Base-by-base conservation (phyloP, 2,113 vertebrate genomes). In the Polyodon spathula region DNA sequence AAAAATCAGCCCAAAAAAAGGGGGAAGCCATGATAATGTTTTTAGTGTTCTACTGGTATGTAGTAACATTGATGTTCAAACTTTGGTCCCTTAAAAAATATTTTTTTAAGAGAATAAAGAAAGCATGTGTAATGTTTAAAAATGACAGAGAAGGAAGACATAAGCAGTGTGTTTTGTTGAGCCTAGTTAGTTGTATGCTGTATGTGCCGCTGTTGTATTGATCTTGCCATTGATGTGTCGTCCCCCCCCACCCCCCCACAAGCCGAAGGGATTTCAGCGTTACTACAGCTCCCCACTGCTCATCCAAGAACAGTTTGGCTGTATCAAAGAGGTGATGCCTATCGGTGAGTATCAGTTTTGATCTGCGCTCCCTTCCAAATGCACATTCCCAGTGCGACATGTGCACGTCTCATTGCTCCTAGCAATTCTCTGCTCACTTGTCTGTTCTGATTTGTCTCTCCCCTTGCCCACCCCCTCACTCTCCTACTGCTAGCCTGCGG, bases 251-350 rank as follows among this genome's bases (percentile, higher is more conserved):
- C 66, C 76, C 69, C 75, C 48, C 71, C 67, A 66, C 59, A 71
- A 99, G 96, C 96, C 96, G 41, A 99, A 99, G 76, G 96, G 96
- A n/a, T 99, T 99, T 71, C 89, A 92, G 6, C 89, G 96, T 43
- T 98, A 99, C 84, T 97, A 95, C 80, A 99, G 96, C 74, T 98
- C 95, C 16, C 96, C 95, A 8, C 80, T 99, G 54, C 90, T 99
- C 80, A 95, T 95, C 74, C 92, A 97, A 10, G 96, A 97, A 60
- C 95, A 98, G 72, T 99, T 97, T 70, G 93, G 94, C 74, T 98
- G 93, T 79, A 99, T 99, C 79, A 97, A 95, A 76, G 96, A 98
- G 86, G 96, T 98, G 59, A 95, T 99, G 93, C 96, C 96, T 63
- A 97, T 98, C 40, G 96, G 96, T 99, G 80, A 92, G 92, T 83